Base-by-base conservation (phyloP, 1,140 invertebrate genomes). In the Euura saliciscinereae region DNA sequence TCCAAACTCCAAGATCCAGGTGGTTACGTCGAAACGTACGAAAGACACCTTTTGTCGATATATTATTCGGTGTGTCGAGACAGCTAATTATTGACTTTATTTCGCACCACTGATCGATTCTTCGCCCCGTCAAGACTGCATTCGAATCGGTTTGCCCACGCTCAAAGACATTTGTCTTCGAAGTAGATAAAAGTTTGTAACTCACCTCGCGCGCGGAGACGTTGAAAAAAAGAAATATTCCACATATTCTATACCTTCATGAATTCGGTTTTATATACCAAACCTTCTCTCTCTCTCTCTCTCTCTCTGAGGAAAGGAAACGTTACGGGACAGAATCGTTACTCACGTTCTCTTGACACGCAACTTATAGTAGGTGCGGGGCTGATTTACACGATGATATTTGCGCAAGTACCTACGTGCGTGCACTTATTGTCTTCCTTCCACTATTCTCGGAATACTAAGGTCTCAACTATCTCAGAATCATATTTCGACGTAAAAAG, bases 81-180 rank as follows among this genome's bases (percentile, higher is more conserved):
- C 28, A 28, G 28, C 28, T 28, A 28, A 28, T 28, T 28, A 28
- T 28, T 28, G 28, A 28, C 28, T 0, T 28, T 28, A 28, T 28
- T 28, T 28, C 28, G 28, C 28, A 28, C 28, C 28, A 28, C 28
- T 28, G 28, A 28, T 28, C 28, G 28, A 28, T 28, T 28, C 28
- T 28, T 28, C 28, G 0, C 28, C 1, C 28, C 28, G 28, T 28
- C 28, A 28, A 28, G 28, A 28, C 28, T 28, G 28, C 28, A 28
- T 28, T 28, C 28, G 28, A 28, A 28, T 28, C 28, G 28, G 28
- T 28, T 28, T 28, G 28, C 28, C 78, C 78, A 74, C 77, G 78
- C 78, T 75, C 76, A 70, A 76, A 79, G 77, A 59, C 72, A 64
- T 44, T 73, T 51, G 59, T 77, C 73, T 66, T 66, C 67, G 67